Conservation (phyloP, 1,140 invertebrate genomes). For the Hylyphantes graminicola region DNA sequence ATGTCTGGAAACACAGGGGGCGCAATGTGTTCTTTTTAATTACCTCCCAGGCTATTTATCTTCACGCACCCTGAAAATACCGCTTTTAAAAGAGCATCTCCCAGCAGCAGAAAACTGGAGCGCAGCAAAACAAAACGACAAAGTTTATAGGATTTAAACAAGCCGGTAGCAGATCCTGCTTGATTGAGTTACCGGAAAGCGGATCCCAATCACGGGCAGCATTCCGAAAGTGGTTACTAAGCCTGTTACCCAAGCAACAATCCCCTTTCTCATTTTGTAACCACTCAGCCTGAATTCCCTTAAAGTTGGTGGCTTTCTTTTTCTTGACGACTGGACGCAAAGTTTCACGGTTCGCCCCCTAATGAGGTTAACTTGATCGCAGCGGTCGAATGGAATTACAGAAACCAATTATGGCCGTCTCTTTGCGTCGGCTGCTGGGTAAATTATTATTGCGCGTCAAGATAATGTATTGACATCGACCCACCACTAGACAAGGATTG, state of each 20-base stretch:
- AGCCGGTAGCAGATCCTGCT: conserved; percentile 44
- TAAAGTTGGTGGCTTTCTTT: conserved; percentile 47
- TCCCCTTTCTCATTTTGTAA: conserved; percentile 59
- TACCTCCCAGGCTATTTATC: conserved; percentile 51
- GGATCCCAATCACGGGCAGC: conserved; percentile 11
- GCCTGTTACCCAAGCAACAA: conserved; percentile 60
- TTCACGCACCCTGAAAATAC: conserved; percentile 55
- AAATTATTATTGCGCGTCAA: conserved; percentile 57
- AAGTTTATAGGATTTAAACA: conserved; percentile 61
- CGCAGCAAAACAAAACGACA: conserved; percentile 47
- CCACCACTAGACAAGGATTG: conserved; percentile 49
- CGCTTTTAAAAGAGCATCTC: conserved; percentile 50
- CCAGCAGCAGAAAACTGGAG: conserved; percentile 2
- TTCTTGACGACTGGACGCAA: conserved; percentile 21
- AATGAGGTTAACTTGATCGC: conserved; percentile 53
- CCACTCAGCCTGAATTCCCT: conserved; percentile 58
- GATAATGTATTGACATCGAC: conserved; percentile 58
- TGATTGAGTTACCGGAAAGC: conserved; percentile 50
- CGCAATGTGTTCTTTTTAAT: conserved; percentile 58
- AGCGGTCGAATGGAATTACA: conserved; percentile 59
- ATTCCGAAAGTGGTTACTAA: conserved; percentile 44
- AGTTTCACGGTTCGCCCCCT: conserved; percentile 30
- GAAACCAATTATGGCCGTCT: conserved; percentile 55
- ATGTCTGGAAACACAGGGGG: neutral
- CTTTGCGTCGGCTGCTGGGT: conserved; percentile 51